Evolutionary conservation across 2,113 vertebrate species (phyloP), one percentile per base, ranked within the genome.

Genomic region (Pomatorhinus ruficollis): DNA sequence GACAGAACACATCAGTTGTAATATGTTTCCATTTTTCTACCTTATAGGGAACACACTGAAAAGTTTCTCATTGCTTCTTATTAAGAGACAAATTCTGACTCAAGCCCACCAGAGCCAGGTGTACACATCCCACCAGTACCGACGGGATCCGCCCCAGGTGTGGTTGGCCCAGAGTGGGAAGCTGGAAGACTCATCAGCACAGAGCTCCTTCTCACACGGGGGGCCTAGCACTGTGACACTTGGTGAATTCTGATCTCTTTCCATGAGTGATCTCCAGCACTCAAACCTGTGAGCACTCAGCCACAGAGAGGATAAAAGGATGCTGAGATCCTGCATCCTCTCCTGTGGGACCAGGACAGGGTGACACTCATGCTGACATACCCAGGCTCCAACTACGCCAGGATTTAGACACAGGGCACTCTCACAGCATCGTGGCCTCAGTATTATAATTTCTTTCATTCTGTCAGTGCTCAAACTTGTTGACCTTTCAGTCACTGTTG

Each of bases 401-500:
- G 24, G 90, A 92, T 80, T 69, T 61, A 86, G 61, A 69, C 88
- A 88, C 28, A 76, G 82, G 88, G 71, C 54, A 83, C 80, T 81
- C 83, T 68, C 23, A 49, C 84, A 80, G 85, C 70, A 53, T 88
- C 78, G 65, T 61, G 70, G 83, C 82, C 79, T 88, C 75, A 24
- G 90, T 4, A 12, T 80, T 85, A 49, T 80, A 86, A 95, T 95
- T 93, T 96, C 92, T 94, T 97, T 94, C 72, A 90, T 95, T 92
- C 94, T 87, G 83, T 40, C 95, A 68, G 83, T 80, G 86, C 89
- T 97, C 94, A 95, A 88, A 95, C 93, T 89, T 95, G 94, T 95
- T 95, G 96, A 96, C 95, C 94, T 95, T 92, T 85, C 93, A 95
- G 92, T 97, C 94, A 90, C 77, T 74, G 83, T 63, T 96, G 86